These are phyloP conservation scores for Caenorhabditis briggsae DNA, from an alignment of 1,140 invertebrate genomes.

Conservation along the genomic window DNA sequence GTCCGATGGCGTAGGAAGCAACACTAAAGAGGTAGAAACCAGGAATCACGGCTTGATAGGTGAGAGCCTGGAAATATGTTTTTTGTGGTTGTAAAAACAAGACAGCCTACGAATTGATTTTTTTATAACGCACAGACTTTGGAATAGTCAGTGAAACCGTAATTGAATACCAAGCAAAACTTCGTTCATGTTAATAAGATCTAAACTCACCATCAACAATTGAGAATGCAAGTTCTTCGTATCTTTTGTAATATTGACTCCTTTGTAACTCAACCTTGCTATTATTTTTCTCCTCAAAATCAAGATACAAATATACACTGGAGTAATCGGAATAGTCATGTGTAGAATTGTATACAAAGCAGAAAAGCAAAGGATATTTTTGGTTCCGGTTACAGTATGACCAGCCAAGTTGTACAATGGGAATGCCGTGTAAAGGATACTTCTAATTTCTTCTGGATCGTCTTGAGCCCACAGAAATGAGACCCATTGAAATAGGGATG, in stretches of 20 bases:
- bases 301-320: constrained; percentile 45
- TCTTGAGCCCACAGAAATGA: constrained; percentile 39
- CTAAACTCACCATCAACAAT: constrained; percentile 27
- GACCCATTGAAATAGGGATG: not conserved
- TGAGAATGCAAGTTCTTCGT: constrained; percentile 29
- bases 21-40: constrained; percentile 55
- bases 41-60: constrained; percentile 55
- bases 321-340: constrained; percentile 44
- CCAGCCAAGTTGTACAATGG: constrained; percentile 38
- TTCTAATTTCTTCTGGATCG: constrained; percentile 11
- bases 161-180: too few species aligned
- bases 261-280: constrained; percentile 5
- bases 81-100: too few species aligned
- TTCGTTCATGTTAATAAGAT: not conserved
- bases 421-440: not conserved
- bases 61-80: constrained; percentile 59
- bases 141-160: not conserved
- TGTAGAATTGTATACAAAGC: constrained; percentile 35
- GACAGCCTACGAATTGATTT: too few species aligned
- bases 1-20: constrained; percentile 55
- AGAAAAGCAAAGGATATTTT: constrained; percentile 41
- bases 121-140: not conserved
- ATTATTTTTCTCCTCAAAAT: constrained; percentile 39
- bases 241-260: constrained; percentile 32
- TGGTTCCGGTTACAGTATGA: constrained; percentile 40